A percentile compares a stretch with the other conserved stretches of the same genome.
Evolutionary conservation across 2,113 vertebrate species (phyloP).

Genomic region (Callionymus lyra): DNA sequence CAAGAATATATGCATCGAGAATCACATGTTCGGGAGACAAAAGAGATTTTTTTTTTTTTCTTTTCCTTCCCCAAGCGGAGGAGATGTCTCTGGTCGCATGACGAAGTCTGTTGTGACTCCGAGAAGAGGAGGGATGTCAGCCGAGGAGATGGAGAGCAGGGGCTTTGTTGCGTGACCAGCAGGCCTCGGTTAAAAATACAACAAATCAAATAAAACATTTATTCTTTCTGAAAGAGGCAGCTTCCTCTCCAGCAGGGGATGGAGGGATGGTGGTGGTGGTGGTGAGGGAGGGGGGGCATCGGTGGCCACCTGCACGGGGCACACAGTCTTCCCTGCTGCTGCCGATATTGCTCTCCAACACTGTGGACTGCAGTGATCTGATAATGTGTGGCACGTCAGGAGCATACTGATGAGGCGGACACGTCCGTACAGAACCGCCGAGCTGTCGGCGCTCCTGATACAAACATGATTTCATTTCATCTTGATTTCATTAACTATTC

Average conservation of each 20-base stretch:
- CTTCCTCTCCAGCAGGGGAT: slow-evolving; percentile 27
- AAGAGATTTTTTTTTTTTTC: no score
- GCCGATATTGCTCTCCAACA: slow-evolving; percentile 15
- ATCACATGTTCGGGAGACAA: no score
- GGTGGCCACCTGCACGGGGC: slow-evolving; percentile 61
- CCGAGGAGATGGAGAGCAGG: slow-evolving; percentile 17
- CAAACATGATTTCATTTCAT: slow-evolving; percentile 86
- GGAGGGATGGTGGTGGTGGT: no score
- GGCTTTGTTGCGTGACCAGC: slow-evolving; percentile 61
- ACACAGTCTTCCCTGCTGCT: slow-evolving; percentile 47
- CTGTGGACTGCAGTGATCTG: slow-evolving; percentile 19
- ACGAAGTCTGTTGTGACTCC: slow-evolving; percentile 12
- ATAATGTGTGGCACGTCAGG: slow-evolving; percentile 14
- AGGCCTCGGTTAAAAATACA: slow-evolving; percentile 70
- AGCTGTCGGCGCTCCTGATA: slow-evolving; percentile 41
- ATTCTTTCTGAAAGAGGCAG: slow-evolving; percentile 70
- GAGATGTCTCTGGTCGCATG: slow-evolving; percentile 22
- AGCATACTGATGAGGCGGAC: slow-evolving; percentile 7
- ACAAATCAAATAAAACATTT: slow-evolving; percentile 72
- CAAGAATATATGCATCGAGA: no score
- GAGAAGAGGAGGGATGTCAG: slow-evolving; percentile 15
- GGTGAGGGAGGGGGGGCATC: slow-evolving; percentile 42
- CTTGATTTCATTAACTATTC: slow-evolving; percentile 95
- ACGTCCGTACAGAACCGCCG: slow-evolving; percentile 9
- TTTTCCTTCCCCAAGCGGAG: no score